Evolutionary conservation across 2,888 invertebrate species (phyloP).

Genomic region (Omphaloscelis lunosa): DNA sequence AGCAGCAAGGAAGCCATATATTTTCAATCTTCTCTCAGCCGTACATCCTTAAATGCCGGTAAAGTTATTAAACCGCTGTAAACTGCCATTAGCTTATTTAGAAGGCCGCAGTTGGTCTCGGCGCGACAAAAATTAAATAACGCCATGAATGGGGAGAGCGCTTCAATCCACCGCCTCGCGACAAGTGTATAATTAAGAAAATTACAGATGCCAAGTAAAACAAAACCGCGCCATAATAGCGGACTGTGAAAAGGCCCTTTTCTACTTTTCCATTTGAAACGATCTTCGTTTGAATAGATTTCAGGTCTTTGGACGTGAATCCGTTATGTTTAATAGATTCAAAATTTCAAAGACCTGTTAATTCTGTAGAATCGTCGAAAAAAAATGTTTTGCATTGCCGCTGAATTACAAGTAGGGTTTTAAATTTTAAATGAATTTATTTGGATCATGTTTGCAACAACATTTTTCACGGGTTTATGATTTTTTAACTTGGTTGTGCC

Average conservation of each 20-base stretch:
- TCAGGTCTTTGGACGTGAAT: constrained; percentile 54
- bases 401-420: constrained; percentile 39
- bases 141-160: constrained; percentile 60
- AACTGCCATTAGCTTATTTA: constrained; percentile 64
- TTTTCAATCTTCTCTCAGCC: constrained; percentile 42
- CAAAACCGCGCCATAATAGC: constrained; percentile 69
- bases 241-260: constrained; percentile 62
- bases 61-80: constrained; percentile 52
- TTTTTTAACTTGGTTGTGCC: constrained; percentile 19
- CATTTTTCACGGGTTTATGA: constrained; percentile 34
- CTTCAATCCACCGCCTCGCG: constrained; percentile 59
- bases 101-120: constrained; percentile 36
- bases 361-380: constrained; percentile 47
- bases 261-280: constrained; percentile 62
- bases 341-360: constrained; percentile 55
- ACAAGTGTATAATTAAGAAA: constrained; percentile 80
- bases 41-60: constrained; percentile 14
- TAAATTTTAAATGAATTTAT: constrained; percentile 48
- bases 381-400: constrained; percentile 34
- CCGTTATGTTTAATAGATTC: constrained; percentile 55
- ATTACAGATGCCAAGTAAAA: constrained; percentile 77
- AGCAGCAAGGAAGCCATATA: constrained; percentile 23
- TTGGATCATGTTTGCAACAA: constrained; percentile 41
- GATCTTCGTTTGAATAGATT: constrained; percentile 59
- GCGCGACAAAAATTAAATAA: constrained; percentile 64